Conservation (phyloP, 2,113 vertebrate genomes). For the Prionailurus viverrinus region DNA sequence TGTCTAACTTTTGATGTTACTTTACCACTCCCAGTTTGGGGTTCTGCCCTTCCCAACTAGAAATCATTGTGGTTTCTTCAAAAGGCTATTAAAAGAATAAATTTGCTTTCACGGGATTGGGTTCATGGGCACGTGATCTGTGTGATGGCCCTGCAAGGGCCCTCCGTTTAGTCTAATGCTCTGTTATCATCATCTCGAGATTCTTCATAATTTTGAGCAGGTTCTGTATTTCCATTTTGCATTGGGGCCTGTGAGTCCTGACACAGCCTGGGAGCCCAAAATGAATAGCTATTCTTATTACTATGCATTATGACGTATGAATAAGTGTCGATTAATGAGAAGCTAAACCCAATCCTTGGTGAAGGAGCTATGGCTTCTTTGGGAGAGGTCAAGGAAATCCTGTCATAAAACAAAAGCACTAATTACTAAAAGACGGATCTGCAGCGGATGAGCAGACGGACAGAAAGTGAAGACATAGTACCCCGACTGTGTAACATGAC, state of each 20-base stretch:
- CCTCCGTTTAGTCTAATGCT: background rate
- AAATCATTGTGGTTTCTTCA: background rate
- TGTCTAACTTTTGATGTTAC: background rate
- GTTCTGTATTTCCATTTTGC: background rate
- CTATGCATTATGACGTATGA: background rate
- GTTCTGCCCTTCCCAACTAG: background rate
- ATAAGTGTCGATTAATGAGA: background rate
- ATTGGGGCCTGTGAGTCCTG: background rate
- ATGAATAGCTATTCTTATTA: background rate
- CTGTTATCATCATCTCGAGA: background rate
- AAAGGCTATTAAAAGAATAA: background rate
- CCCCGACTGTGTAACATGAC: background rate
- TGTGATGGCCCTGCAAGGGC: background rate
- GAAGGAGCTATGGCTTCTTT: background rate
- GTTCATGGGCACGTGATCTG: background rate
- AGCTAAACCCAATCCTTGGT: background rate
- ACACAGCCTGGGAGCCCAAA: background rate
- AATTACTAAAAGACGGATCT: background rate
- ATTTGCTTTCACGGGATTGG: background rate
- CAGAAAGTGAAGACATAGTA: background rate
- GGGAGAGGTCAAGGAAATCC: background rate
- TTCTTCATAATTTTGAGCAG: slow-evolving; percentile 16
- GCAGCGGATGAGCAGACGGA: background rate
- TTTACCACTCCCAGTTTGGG: slow-evolving; percentile 10
- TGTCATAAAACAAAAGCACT: slow-evolving; percentile 17